Evolutionary conservation across 1,140 invertebrate species (phyloP).

Genomic region (Metopolophium dirhodum): DNA sequence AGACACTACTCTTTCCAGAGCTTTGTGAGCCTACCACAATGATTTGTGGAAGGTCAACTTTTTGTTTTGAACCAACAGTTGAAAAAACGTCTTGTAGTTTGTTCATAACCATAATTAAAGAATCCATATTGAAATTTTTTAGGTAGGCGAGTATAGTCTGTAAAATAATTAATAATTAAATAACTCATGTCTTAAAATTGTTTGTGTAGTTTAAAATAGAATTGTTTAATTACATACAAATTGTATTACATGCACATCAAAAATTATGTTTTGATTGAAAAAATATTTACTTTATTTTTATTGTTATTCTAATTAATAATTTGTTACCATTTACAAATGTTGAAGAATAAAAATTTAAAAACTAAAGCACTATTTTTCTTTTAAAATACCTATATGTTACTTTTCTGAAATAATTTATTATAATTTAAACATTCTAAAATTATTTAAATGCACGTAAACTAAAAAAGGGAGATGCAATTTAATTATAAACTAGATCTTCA

Average conservation of each 20-base stretch:
- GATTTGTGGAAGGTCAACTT: slow-evolving; percentile 59
- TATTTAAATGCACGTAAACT: no score
- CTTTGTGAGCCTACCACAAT: slow-evolving; percentile 64
- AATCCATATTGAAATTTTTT: slow-evolving; percentile 57
- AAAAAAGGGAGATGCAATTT: no score
- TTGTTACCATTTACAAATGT: background rate
- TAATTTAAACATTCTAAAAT: no score
- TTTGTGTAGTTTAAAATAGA: no score
- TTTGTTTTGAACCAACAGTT: slow-evolving; percentile 34
- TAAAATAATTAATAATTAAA: slow-evolving; percentile 21
- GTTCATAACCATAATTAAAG: slow-evolving; percentile 58
- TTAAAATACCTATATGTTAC: no score
- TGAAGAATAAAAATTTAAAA: background rate
- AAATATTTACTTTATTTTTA: background rate
- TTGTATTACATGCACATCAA: no score
- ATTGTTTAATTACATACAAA: background rate
- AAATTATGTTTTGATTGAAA: no score
- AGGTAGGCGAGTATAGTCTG: background rate
- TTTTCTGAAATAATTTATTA: no score
- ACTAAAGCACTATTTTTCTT: background rate
- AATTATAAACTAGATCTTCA: no score
- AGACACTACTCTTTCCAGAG: slow-evolving; percentile 61
- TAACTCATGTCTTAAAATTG: no score
- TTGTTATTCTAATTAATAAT: background rate
- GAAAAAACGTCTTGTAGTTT: slow-evolving; percentile 59